Evolutionary conservation across 2,888 invertebrate species (phyloP), one percentile per base, ranked within the genome.

Genomic region (Uropetala carovei): DNA sequence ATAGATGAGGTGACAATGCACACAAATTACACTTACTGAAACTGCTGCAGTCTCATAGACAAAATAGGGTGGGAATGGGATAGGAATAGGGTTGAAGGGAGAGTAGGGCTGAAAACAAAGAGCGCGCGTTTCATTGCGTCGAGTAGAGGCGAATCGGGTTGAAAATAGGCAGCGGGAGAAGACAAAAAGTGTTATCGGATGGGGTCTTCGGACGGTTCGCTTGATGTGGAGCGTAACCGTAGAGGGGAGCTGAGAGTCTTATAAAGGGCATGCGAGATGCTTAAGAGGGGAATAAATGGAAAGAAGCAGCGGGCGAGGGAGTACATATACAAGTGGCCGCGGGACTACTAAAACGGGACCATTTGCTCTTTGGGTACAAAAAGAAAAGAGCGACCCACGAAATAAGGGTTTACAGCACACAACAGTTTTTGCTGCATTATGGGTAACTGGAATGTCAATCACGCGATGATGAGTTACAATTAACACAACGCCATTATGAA

Each of bases 81-180:
- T n/a, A n/a, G 68, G 43, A 43, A 43, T 68, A 68, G 68, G 18
- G n/a, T 1, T 43, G n/a, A 64, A 64, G 64, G 64, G 14, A 18
- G 86, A 64, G 86, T 60, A 60, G n/a, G n/a, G 18, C 75, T 0
- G 56, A 68, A 89, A 60, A 89, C 89, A 89, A 89, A 89, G 89
- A 64, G 43, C n/a, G 89, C 89, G 89, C 64, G 64, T 89, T 89
- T 89, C 89, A 89, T 64, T 30, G 64, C 89, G 89, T 89, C 89
- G 13, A 18, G 27, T 56, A 58, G 89, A 18, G 30, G 14, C 0
- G 83, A 27, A 56, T 43, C 30, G 82, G 8, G 14, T 10, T 16
- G 11, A n/a, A n/a, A 57, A 18, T 56, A 18, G 83, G 83, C n/a
- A n/a, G 56, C 16, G 83, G 57, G 57, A 56, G 9, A 27, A 43